Evolutionary conservation across 1,140 invertebrate species (phyloP).

Genomic region (Panagrolaimus sp.): DNA sequence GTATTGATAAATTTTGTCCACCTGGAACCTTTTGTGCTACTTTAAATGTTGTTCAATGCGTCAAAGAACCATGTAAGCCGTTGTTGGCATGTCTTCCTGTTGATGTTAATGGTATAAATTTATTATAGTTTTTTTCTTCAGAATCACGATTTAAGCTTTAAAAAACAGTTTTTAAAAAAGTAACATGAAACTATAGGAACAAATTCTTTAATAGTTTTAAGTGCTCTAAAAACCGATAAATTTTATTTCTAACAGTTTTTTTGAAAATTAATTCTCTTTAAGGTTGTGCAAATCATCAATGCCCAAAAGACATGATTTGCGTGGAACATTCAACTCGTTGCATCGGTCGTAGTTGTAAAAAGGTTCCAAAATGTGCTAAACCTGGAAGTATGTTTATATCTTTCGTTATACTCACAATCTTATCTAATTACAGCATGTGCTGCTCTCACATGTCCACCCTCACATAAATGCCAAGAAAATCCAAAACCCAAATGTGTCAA

Average conservation of each 20-base stretch:
- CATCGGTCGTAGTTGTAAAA: constrained; percentile 28
- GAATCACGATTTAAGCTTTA: no score
- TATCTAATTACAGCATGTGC: constrained; percentile 29
- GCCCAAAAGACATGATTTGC: constrained; percentile 23
- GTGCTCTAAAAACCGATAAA: no score
- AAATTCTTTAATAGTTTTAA: no score
- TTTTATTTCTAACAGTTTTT: not conserved
- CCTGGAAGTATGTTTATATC: constrained; percentile 23
- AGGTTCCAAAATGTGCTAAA: constrained; percentile 22
- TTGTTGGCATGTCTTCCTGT: not conserved
- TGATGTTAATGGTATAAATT: not conserved
- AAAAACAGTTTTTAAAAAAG: no score
- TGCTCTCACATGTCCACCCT: constrained; percentile 24
- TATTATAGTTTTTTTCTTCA: not conserved
- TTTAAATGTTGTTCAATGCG: not conserved
- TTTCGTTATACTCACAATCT: not conserved
- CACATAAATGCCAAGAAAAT: constrained; percentile 23
- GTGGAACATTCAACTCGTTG: constrained; percentile 26
- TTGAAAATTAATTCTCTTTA: not conserved
- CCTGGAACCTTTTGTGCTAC: constrained; percentile 14
- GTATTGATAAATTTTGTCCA: constrained; percentile 33
- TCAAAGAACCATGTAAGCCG: not conserved
- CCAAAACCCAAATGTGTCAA: constrained; percentile 24
- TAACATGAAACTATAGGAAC: no score
- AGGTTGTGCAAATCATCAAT: constrained; percentile 22